These are phyloP conservation scores for Strigamia maritima DNA, from an alignment of 2,888 invertebrate species.

Conservation along the genomic window DNA sequence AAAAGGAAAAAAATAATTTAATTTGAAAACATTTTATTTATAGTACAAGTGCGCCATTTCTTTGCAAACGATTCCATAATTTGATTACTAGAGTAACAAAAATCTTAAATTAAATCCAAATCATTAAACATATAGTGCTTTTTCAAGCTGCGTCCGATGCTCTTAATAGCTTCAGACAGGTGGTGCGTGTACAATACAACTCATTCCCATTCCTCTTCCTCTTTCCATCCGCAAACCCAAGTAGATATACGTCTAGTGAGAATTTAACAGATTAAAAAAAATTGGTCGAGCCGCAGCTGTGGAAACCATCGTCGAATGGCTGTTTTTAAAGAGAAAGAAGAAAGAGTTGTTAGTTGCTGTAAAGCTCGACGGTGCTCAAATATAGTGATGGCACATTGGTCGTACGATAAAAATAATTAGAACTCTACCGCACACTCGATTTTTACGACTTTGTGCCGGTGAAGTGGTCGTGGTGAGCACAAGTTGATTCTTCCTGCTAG, in stretches of 20 bases:
- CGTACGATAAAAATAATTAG: constrained; percentile 23
- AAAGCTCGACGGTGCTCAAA: constrained; percentile 27
- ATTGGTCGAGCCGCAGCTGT: constrained; percentile 7
- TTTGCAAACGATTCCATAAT: constrained; percentile 21
- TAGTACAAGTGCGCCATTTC: not conserved
- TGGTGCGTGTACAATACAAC: constrained; percentile 13
- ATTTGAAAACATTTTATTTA: not conserved
- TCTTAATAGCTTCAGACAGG: constrained; percentile 9
- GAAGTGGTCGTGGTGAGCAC: constrained; percentile 6
- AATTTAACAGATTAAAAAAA: constrained; percentile 22
- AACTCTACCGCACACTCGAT: constrained; percentile 29
- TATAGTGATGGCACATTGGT: constrained; percentile 21
- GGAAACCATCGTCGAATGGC: constrained; percentile 6
- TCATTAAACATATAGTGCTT: constrained; percentile 9
- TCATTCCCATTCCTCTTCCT: constrained; percentile 27
- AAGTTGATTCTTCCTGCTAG: constrained; percentile 8
- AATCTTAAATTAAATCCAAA: constrained; percentile 1
- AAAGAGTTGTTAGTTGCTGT: constrained; percentile 23
- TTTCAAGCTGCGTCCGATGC: constrained; percentile 16
- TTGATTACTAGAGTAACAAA: constrained; percentile 7
- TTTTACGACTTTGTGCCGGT: constrained; percentile 21
- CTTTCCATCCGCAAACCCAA: not conserved
- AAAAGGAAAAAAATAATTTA: not conserved
- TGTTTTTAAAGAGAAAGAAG: not conserved
- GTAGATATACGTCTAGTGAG: constrained; percentile 1